Evolutionary conservation across 2,797 vertebrate species (phyloP).

Genomic region (Bradypus variegatus): DNA sequence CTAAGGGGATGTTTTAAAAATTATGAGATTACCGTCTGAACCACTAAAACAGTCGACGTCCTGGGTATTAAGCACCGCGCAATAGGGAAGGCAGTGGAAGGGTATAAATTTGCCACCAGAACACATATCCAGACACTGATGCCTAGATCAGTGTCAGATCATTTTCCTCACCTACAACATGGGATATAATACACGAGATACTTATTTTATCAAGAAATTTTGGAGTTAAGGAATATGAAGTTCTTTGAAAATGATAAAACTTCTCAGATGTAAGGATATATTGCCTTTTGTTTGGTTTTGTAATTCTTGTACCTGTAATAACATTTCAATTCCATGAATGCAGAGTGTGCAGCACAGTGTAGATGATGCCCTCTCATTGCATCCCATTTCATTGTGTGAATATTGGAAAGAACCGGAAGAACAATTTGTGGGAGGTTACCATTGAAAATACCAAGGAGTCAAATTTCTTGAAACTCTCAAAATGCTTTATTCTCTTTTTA

Average conservation of each 20-base stretch:
- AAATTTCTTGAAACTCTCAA: not conserved
- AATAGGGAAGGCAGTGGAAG: not conserved
- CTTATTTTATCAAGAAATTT: not conserved
- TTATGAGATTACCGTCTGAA: not conserved
- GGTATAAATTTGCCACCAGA: not conserved
- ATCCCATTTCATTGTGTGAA: not conserved
- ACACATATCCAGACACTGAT: not conserved
- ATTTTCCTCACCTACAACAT: not conserved
- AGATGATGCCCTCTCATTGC: not conserved
- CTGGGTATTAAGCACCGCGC: not conserved
- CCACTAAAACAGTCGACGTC: not conserved
- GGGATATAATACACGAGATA: not conserved
- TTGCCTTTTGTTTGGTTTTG: not conserved
- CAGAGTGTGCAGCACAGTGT: not conserved
- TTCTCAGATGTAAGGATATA: not conserved
- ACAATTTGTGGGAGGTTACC: not conserved
- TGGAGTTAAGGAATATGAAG: not conserved
- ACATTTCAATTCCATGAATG: not conserved
- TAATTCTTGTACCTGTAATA: not conserved
- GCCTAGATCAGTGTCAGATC: not conserved
- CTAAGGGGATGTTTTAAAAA: not conserved
- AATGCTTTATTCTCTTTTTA: not conserved
- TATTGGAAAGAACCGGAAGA: not conserved
- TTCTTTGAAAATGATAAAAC: not conserved
- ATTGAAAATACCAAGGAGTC: not conserved